These are phyloP conservation scores for Amiota minor DNA, from an alignment of 2,888 invertebrate genomes.

Conservation along the genomic window DNA sequence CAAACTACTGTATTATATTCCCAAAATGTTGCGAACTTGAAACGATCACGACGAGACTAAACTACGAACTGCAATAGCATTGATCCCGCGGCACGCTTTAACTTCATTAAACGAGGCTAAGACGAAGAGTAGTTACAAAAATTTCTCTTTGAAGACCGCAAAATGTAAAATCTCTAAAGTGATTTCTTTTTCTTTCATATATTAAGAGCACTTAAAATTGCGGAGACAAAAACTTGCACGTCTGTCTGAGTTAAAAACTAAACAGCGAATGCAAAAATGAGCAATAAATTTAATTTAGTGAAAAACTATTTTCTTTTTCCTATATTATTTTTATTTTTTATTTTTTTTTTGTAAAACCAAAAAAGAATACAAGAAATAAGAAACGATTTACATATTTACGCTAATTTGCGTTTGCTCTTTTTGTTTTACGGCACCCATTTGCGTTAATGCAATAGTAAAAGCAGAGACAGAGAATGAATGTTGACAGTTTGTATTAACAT, in stretches of 20 bases:
- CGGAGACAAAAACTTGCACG: constrained; percentile 32
- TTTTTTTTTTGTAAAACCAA: not conserved
- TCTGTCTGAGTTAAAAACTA: constrained; percentile 54
- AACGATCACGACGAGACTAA: constrained; percentile 22
- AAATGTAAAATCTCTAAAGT: not conserved
- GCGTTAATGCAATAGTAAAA: no score
- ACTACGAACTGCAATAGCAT: constrained; percentile 17
- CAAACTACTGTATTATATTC: not conserved
- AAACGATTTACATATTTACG: no score
- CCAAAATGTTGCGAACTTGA: not conserved
- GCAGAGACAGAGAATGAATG: no score
- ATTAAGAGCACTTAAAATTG: not conserved
- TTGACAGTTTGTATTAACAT: no score
- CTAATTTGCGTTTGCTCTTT: no score
- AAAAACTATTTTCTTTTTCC: constrained; percentile 24
- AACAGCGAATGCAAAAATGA: constrained; percentile 46
- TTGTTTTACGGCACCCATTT: no score
- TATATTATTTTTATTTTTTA: constrained; percentile 4
- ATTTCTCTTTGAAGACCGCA: no score
- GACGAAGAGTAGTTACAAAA: not conserved
- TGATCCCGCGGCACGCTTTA: constrained; percentile 21
- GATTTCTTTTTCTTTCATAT: not conserved
- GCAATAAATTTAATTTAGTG: constrained; percentile 58
- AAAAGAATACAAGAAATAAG: no score
- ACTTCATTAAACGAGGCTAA: constrained; percentile 14